Conservation (phyloP, 2,888 invertebrate genomes). For the Nebria salina region DNA sequence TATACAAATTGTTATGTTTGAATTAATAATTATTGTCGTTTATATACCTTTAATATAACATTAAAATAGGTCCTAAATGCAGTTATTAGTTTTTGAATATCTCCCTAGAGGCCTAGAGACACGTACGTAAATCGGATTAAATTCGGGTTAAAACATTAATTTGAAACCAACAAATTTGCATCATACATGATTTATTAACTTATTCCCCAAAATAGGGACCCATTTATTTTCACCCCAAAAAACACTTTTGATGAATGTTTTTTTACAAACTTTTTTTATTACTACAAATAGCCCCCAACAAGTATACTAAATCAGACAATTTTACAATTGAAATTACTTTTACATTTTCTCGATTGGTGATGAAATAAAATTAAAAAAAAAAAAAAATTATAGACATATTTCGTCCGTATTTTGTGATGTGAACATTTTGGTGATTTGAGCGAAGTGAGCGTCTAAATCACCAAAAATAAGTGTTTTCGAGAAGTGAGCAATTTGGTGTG, state of each 20-base stretch:
- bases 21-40: too few relatives aligned
- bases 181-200: background rate
- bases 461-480: background rate
- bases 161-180: background rate
- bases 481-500: background rate
- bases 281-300: background rate
- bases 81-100: background rate
- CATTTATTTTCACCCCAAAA: background rate
- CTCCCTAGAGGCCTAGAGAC: background rate
- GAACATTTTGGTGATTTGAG: background rate
- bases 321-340: too few relatives aligned
- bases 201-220: background rate
- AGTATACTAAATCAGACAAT: too few relatives aligned
- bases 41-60: background rate
- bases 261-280: background rate
- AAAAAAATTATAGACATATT: background rate
- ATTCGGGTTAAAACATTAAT: background rate
- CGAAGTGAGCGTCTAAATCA: slow-evolving; percentile 15
- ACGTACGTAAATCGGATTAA: background rate
- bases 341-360: too few relatives aligned
- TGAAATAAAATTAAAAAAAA: too few relatives aligned
- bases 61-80: background rate
- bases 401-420: background rate
- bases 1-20: too few relatives aligned
- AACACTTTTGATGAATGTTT: background rate